Percentiles rank a stretch among this genome's conserved stretches.
These are phyloP conservation scores for Tuberolachnus salignus DNA, from an alignment of 2,888 invertebrate genomes.

Conservation along the genomic window DNA sequence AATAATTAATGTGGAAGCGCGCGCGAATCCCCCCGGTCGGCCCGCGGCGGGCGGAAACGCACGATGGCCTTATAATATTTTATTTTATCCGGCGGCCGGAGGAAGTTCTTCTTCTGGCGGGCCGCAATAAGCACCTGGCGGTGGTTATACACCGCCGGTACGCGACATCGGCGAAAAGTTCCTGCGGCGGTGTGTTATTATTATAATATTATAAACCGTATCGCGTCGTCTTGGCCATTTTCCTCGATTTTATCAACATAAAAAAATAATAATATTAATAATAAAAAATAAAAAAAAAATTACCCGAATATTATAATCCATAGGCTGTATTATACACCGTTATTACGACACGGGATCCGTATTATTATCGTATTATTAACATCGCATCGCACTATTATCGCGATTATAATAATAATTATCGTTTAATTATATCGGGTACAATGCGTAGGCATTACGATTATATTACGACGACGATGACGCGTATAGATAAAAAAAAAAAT, in stretches of 20 bases:
- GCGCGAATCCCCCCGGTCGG: neutral
- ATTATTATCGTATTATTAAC: neutral
- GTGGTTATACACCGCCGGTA: neutral
- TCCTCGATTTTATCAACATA: neutral
- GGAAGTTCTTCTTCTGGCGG: neutral
- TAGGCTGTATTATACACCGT: too few species aligned
- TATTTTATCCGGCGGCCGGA: too few species aligned
- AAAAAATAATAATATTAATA: neutral
- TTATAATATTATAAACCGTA: neutral
- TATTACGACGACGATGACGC: too few species aligned
- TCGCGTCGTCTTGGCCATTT: neutral
- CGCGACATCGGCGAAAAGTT: neutral
- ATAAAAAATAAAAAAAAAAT: too few species aligned
- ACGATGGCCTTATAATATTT: too few species aligned
- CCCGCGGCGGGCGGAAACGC: too few species aligned
- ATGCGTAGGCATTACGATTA: neutral
- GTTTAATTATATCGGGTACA: too few species aligned
- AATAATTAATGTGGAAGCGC: constrained; percentile 28
- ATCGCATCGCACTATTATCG: too few species aligned
- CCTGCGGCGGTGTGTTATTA: neutral
- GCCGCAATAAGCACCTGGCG: constrained; percentile 8
- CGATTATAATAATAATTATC: constrained; percentile 4
- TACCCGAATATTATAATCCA: too few species aligned
- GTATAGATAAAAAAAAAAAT: neutral
- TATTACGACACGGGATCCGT: neutral